Evolutionary conservation across 2,888 invertebrate species (phyloP), one percentile per base, ranked within the genome.

Genomic region (Caenorhabditis imperialis): DNA sequence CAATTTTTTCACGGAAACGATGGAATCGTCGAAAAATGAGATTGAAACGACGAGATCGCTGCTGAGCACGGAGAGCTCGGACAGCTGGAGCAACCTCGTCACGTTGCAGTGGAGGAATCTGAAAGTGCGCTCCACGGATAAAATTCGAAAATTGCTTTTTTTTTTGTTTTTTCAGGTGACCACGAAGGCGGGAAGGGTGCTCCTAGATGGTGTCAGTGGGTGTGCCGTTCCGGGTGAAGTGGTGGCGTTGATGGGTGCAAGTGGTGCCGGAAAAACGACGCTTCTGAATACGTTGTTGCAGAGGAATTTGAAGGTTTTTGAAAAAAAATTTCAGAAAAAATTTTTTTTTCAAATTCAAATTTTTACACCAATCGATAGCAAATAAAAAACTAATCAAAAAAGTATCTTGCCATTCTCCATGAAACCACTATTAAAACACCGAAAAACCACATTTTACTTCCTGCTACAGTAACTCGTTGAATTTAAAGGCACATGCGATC

Each of bases 261-360:
- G 84, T 25, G 96, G 96, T 0, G 94, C 96, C 0, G 96, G 96
- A 0, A 97, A 97, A 90, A 96, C 96, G 0, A 96, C 96, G 0
- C 91, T 97, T 4, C 90, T 97, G 63, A 96, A 97, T 89, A 92
- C 94, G 0, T 89, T 97, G 76, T 95, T 82, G 16, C 76, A 77
- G 20, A 62, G 85, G 23, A 85, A 85, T 62, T 23, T 42, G 38
- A 84, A 82, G n/a, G 80, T n/a, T 51, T 18, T 35, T 12, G 44
- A 16, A 37, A 14, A 22, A 27, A 3, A 14, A 12, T 37, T 40
- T 54, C 20, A 12, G 20, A 14, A 25, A 18, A 38, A n/a, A n/a
- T n/a, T n/a, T n/a, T n/a, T n/a, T n/a, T n/a, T n/a, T n/a, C n/a
- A n/a, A n/a, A n/a, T n/a, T n/a, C n/a, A n/a, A n/a, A n/a, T n/a